Percentiles rank a stretch among this genome's conserved stretches.
Evolutionary conservation across 2,888 invertebrate genomes (phyloP).

Genomic region (Leptinotarsa rubiginosa): DNA sequence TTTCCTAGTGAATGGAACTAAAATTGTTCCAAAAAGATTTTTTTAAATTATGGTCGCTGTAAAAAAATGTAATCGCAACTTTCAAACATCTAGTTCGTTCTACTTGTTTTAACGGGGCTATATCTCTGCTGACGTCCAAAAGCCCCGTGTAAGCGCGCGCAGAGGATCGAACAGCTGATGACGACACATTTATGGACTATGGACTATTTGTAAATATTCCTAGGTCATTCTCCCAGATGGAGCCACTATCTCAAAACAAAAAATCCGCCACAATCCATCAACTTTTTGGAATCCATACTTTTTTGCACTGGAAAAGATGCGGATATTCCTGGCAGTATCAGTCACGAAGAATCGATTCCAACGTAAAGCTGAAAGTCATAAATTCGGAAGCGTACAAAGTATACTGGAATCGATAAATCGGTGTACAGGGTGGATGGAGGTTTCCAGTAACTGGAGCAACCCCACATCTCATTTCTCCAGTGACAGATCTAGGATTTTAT

Average conservation of each 20-base stretch:
- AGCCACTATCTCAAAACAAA: slow-evolving; percentile 29
- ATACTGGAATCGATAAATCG: slow-evolving; percentile 13
- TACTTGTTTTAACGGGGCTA: slow-evolving; percentile 25
- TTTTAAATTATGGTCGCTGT: no score
- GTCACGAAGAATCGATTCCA: background rate
- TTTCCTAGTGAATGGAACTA: no score
- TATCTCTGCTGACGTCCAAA: slow-evolving; percentile 33
- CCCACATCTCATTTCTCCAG: slow-evolving; percentile 5
- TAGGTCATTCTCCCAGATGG: slow-evolving; percentile 41
- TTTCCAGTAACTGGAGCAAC: slow-evolving; percentile 9
- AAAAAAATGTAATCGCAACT: no score
- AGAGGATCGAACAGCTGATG: slow-evolving; percentile 61
- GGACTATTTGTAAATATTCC: slow-evolving; percentile 44
- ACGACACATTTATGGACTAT: slow-evolving; percentile 53
- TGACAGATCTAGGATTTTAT: slow-evolving; percentile 9
- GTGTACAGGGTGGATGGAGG: slow-evolving; percentile 4
- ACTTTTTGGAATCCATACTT: background rate
- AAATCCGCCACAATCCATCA: background rate
- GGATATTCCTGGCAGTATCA: background rate
- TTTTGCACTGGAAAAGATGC: background rate
- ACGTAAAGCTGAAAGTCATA: background rate
- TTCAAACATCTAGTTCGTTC: no score
- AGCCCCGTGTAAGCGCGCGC: slow-evolving; percentile 51
- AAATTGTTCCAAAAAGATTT: no score
- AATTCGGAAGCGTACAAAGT: slow-evolving; percentile 9